Evolutionary conservation across 2,113 vertebrate species (phyloP).

Genomic region (Cyprinodon brontotheroides): DNA sequence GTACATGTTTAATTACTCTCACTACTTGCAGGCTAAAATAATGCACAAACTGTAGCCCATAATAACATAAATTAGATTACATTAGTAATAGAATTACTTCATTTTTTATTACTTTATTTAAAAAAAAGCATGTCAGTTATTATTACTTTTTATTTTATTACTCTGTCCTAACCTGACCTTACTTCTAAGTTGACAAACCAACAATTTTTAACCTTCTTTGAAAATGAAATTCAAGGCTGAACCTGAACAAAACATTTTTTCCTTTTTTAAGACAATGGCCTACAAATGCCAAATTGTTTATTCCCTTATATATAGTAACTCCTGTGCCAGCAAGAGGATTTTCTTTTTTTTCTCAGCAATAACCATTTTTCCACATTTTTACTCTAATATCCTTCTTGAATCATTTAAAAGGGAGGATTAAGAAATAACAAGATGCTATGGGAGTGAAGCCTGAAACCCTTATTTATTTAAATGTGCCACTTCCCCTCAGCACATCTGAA

Average conservation of each 20-base stretch:
- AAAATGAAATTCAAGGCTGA: constrained; percentile 32
- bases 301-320: constrained; percentile 23
- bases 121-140: too few species aligned
- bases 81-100: too few species aligned
- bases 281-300: constrained; percentile 25
- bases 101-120: too few species aligned
- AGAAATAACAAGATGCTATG: constrained; percentile 58
- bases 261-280: constrained; percentile 15
- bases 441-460: constrained; percentile 55
- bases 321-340: not conserved
- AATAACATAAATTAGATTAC: too few species aligned
- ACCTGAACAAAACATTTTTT: constrained; percentile 27
- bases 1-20: too few species aligned
- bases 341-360: constrained; percentile 2
- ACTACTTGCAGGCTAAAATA: too few species aligned
- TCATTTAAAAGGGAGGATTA: constrained; percentile 59
- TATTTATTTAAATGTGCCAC: constrained; percentile 71
- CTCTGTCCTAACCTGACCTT: too few species aligned
- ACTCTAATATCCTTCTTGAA: constrained; percentile 62
- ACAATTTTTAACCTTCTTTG: constrained; percentile 2
- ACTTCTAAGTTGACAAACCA: not conserved
- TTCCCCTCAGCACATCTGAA: constrained; percentile 64
- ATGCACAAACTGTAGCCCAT: too few species aligned
- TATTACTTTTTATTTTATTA: too few species aligned
- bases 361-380: constrained; percentile 41